phyloP scores from a whole-genome alignment of 2,888 invertebrate genomes.

The Nymphalis urticae region DNA sequence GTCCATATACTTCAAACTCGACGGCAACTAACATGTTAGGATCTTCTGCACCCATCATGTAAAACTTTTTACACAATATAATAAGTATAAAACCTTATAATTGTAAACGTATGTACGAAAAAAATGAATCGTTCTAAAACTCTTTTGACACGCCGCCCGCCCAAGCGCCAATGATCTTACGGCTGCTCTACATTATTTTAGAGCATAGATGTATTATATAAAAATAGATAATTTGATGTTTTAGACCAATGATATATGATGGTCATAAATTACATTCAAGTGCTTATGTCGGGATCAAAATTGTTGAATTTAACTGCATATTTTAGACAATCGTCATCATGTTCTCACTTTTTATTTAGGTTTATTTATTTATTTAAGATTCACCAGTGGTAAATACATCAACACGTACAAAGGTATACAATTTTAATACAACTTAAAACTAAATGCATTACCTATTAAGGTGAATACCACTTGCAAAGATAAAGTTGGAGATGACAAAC shows the following conservation, averaged over 20 bases:
- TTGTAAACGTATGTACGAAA: constrained; percentile 4
- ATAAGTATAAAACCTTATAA: constrained; percentile 20
- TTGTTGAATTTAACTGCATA: constrained; percentile 12
- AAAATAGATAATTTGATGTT: constrained; percentile 16
- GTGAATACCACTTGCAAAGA: too few relatives aligned
- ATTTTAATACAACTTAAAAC: too few relatives aligned
- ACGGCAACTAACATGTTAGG: constrained; percentile 87
- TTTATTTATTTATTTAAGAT: too few relatives aligned
- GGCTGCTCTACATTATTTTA: constrained; percentile 40
- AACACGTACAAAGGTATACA: too few relatives aligned
- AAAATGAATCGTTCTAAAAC: constrained; percentile 39
- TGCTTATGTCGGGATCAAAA: constrained; percentile 4
- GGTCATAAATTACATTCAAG: constrained; percentile 25
- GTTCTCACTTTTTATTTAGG: not conserved
- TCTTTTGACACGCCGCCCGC: constrained; percentile 50
- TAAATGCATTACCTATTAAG: too few relatives aligned
- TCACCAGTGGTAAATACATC: too few relatives aligned
- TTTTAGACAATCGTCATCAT: not conserved
- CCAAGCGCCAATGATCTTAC: constrained; percentile 50
- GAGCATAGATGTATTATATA: constrained; percentile 27
- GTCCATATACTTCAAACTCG: constrained; percentile 94
- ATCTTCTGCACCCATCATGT: constrained; percentile 80
- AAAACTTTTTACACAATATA: constrained; percentile 13
- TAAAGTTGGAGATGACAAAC: too few relatives aligned
- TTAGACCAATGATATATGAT: constrained; percentile 20